A percentile compares a stretch with the other conserved stretches of the same genome.
Evolutionary conservation across 2,797 vertebrate species (phyloP).

Genomic region (Poecilia gillii): DNA sequence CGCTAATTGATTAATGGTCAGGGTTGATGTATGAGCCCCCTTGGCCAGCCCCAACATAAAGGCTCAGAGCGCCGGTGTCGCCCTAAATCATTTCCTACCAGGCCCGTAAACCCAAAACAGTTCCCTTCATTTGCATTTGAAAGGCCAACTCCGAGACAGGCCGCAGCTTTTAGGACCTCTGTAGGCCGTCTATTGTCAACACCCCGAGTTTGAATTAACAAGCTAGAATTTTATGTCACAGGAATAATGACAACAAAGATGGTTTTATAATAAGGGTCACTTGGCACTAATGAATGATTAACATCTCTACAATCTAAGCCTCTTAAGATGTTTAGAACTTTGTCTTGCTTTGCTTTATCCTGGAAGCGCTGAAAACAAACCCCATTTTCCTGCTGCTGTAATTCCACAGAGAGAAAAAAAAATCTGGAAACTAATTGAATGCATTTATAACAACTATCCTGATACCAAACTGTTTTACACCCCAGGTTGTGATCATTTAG

Average conservation of each 20-base stretch:
- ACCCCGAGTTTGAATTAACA: conserved; percentile 68
- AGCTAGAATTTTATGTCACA: conserved; percentile 66
- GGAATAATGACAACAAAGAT: conserved; percentile 78
- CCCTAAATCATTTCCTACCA: conserved; percentile 86
- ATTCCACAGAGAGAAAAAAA: conserved; percentile 4
- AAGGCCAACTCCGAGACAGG: conserved; percentile 58
- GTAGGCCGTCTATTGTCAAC: conserved; percentile 67
- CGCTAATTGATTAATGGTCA: conserved; percentile 86
- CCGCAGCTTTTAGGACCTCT: conserved; percentile 63
- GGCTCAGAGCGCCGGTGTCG: conserved; percentile 70
- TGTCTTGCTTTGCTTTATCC: conserved; percentile 12
- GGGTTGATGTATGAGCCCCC: conserved; percentile 79
- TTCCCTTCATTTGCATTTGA: conserved; percentile 80
- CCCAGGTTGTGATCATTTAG: conserved; percentile 41
- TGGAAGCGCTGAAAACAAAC: conserved; percentile 1
- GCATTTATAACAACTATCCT: conserved; percentile 11
- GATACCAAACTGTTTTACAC: conserved; percentile 19
- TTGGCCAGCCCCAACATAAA: conserved; percentile 71
- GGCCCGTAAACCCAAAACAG: conserved; percentile 79
- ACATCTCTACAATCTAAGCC: conserved; percentile 40
- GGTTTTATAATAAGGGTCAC: conserved; percentile 74
- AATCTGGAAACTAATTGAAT: conserved; percentile 21
- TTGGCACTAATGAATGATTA: conserved; percentile 71
- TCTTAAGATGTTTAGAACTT: conserved; percentile 37
- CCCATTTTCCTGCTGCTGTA: conserved; percentile 22